Conservation (phyloP, 1,140 invertebrate genomes). For the Drosophila auraria region DNA sequence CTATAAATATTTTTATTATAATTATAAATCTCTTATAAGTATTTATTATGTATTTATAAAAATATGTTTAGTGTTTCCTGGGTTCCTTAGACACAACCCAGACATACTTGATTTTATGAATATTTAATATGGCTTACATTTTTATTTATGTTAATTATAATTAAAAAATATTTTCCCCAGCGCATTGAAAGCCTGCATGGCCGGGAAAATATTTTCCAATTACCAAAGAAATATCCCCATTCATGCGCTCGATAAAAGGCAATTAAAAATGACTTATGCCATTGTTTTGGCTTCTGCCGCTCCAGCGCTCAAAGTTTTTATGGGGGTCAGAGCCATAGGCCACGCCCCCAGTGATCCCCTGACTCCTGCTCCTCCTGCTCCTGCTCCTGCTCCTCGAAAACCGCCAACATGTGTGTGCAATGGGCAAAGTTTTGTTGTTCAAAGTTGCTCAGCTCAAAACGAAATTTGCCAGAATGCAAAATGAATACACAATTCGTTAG, state of each 20-base stretch:
- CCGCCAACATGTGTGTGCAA: slow-evolving; percentile 35
- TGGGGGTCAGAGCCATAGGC: slow-evolving; percentile 28
- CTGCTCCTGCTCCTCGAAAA: neutral
- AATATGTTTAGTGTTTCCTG: neutral
- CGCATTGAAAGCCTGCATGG: neutral
- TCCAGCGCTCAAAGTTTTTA: slow-evolving; percentile 35
- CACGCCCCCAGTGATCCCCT: neutral
- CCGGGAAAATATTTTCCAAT: slow-evolving; percentile 60
- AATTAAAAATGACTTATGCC: slow-evolving; percentile 65
- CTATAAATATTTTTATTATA: neutral
- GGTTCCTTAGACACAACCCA: too few relatives aligned
- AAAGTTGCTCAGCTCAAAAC: slow-evolving; percentile 17
- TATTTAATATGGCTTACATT: neutral
- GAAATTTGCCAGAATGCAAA: slow-evolving; percentile 32
- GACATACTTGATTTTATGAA: neutral
- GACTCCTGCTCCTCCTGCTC: neutral
- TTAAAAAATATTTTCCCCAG: neutral
- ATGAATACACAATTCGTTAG: slow-evolving; percentile 25
- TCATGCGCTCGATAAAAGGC: slow-evolving; percentile 61
- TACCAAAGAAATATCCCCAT: slow-evolving; percentile 53
- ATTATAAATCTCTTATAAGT: neutral
- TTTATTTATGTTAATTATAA: too few relatives aligned
- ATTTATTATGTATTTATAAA: neutral
- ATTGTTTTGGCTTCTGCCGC: slow-evolving; percentile 47
- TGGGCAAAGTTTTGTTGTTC: slow-evolving; percentile 37